Evolutionary conservation across 1,140 invertebrate genomes (phyloP).

Genomic region (Heterodera carotae): DNA sequence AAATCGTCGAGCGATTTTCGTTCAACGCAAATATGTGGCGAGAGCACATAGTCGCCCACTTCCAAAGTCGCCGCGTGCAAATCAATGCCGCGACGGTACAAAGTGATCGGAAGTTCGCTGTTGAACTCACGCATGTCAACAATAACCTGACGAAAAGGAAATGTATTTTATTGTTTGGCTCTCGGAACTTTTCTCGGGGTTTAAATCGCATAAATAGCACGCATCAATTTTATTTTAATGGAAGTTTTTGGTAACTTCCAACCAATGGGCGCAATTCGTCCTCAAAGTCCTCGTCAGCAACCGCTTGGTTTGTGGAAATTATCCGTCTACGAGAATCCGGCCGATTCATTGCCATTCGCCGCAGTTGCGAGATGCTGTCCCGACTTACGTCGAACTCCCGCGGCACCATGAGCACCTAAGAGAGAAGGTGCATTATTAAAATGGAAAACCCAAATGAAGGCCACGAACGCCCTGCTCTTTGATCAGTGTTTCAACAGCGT

Average conservation of each 20-base stretch:
- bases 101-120: conserved; percentile 87
- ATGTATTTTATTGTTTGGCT: too few relatives aligned
- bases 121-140: conserved; percentile 97
- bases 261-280: not conserved
- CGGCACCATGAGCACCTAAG: conserved; percentile 61
- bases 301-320: conserved; percentile 1
- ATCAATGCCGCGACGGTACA: conserved; percentile 88
- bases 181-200: too few relatives aligned
- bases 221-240: too few relatives aligned
- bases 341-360: conserved; percentile 34
- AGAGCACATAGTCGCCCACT: conserved; percentile 96
- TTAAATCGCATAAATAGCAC: too few relatives aligned
- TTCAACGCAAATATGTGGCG: conserved; percentile 92
- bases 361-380: conserved; percentile 49
- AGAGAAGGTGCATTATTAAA: not conserved
- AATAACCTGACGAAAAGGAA: conserved; percentile 62
- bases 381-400: conserved; percentile 54
- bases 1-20: conserved; percentile 95
- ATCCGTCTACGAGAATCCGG: conserved; percentile 36
- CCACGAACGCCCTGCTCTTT: conserved; percentile 52
- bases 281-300: not conserved
- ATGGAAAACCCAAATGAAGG: not conserved
- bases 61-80: conserved; percentile 87
- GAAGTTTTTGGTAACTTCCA: not conserved
- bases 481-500: conserved; percentile 52